Conservation (phyloP, 2,888 invertebrate species). For the Drosophila meridiana region DNA sequence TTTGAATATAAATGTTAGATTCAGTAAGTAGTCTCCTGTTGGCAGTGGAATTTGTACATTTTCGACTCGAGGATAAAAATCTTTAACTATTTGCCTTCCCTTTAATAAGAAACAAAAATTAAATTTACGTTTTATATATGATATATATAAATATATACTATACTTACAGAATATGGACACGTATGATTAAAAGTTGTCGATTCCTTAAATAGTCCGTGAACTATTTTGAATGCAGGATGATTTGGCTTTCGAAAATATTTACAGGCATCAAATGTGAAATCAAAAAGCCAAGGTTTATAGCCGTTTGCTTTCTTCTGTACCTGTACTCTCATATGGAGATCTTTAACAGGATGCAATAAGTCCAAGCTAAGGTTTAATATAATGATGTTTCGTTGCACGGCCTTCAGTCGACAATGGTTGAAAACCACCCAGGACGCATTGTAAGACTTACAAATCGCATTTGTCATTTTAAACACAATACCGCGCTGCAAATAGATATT, state of each 20-base stretch:
- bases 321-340: not conserved
- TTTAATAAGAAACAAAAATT: not conserved
- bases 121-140: not conserved
- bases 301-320: conserved; percentile 10
- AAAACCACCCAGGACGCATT: conserved; percentile 15
- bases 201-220: not conserved
- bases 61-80: conserved; percentile 19
- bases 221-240: not conserved
- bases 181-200: conserved; percentile 25
- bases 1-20: not conserved
- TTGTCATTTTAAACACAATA: conserved; percentile 18
- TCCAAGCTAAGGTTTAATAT: not conserved
- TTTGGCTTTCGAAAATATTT: not conserved
- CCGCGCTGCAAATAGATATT: not conserved
- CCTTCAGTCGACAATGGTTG: conserved; percentile 10
- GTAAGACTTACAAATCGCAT: conserved; percentile 16
- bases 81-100: not conserved
- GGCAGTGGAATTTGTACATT: conserved; percentile 11
- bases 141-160: not conserved
- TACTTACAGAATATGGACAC: conserved; percentile 44
- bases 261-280: not conserved
- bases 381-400: conserved; percentile 21
- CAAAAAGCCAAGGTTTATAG: conserved; percentile 27
- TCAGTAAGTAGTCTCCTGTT: conserved; percentile 34
- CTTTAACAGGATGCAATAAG: not conserved